phyloP scores from a whole-genome alignment of 2,113 vertebrate species.

The Vicugna pacos region DNA sequence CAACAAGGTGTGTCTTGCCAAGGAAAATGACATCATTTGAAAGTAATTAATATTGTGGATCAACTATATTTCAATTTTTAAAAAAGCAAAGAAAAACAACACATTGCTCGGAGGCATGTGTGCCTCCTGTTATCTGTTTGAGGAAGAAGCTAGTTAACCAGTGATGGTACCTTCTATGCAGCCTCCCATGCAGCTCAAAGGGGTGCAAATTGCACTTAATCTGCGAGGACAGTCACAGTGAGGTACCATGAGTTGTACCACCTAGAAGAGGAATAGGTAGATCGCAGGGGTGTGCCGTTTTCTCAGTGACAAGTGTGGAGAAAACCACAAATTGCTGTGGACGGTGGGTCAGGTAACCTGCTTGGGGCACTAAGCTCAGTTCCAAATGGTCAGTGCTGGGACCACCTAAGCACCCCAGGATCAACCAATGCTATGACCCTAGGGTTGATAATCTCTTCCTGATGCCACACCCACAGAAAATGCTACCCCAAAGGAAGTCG shows the following conservation, averaged over 20 bases:
- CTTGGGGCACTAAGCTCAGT: neutral
- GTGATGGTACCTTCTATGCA: neutral
- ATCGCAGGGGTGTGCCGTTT: fast-evolving
- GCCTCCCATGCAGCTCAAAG: neutral
- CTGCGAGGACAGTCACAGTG: neutral
- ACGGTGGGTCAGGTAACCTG: neutral
- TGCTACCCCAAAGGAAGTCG: neutral
- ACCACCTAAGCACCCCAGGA: neutral
- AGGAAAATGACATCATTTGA: neutral
- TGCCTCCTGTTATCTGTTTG: neutral
- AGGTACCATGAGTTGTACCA: fast-evolving
- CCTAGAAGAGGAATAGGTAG: neutral
- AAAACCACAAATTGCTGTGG: neutral
- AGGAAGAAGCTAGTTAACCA: neutral
- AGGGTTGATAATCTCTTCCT: neutral
- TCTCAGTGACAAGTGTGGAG: neutral
- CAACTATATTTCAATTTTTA: neutral
- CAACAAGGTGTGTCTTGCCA: neutral
- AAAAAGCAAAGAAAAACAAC: neutral
- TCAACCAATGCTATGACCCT: neutral
- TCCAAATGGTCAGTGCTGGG: neutral
- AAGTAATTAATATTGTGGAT: neutral
- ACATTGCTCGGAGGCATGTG: neutral
- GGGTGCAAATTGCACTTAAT: no score
- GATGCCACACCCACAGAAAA: neutral